Conservation (phyloP, 2,888 invertebrate genomes). For the Exephanes ischioxanthus region DNA sequence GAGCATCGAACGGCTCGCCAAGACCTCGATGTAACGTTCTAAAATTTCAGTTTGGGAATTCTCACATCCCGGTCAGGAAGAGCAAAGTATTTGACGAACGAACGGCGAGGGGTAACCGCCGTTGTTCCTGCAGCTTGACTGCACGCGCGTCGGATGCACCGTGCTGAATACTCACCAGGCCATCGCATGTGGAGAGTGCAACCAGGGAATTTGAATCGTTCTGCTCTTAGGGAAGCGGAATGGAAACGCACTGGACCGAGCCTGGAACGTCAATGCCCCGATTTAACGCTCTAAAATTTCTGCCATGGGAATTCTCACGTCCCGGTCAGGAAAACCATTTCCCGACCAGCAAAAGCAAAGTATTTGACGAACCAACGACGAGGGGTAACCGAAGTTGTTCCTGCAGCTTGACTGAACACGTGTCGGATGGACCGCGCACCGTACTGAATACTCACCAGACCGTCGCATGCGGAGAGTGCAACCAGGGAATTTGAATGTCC, state of each 20-base stretch:
- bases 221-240: too few relatives aligned
- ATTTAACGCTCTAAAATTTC: too few relatives aligned
- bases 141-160: neutral
- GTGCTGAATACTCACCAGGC: conserved; percentile 89
- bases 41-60: too few relatives aligned
- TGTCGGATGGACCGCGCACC: conserved; percentile 14
- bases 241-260: too few relatives aligned
- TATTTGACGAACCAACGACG: neutral
- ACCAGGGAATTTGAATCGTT: conserved; percentile 88
- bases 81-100: neutral
- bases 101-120: neutral
- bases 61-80: neutral
- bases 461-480: conserved; percentile 93
- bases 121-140: neutral
- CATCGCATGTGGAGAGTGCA: conserved; percentile 94
- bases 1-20: too few relatives aligned
- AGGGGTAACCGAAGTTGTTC: neutral
- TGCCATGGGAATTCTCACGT: too few relatives aligned
- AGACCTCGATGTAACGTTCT: too few relatives aligned
- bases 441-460: conserved; percentile 89
- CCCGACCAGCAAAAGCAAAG: neutral
- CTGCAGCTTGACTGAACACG: neutral
- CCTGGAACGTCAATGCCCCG: too few relatives aligned
- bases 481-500: conserved; percentile 90
- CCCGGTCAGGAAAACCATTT: neutral